phyloP scores from a whole-genome alignment of 2,797 vertebrate genomes.

The Schizothorax lantsangensis region DNA sequence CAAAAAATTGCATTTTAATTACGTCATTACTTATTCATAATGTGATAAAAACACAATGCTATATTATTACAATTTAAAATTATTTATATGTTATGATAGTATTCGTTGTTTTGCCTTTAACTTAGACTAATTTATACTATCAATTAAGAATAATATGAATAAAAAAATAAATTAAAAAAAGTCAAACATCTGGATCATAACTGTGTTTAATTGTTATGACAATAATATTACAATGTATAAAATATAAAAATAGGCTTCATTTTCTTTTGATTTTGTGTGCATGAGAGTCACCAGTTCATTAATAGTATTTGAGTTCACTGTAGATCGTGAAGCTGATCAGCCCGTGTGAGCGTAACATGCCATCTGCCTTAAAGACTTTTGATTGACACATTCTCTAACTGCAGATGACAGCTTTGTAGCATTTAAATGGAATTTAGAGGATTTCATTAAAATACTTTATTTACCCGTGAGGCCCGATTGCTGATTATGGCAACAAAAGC shows the following conservation, averaged over 20 bases:
- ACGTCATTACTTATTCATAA: background rate
- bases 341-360: background rate
- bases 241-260: background rate
- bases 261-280: background rate
- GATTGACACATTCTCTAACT: constrained; percentile 41
- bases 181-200: background rate
- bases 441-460: constrained; percentile 32
- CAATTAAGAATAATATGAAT: background rate
- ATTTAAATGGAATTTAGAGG: constrained; percentile 28
- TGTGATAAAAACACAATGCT: background rate
- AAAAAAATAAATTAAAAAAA: background rate
- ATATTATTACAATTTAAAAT: background rate
- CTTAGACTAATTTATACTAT: background rate
- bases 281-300: background rate
- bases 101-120: background rate
- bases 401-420: constrained; percentile 22
- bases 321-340: background rate
- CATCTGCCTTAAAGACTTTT: constrained; percentile 21
- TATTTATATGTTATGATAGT: background rate
- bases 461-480: background rate
- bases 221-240: background rate
- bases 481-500: constrained; percentile 40
- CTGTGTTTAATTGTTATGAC: background rate
- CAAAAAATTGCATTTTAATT: background rate
- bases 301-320: background rate